Evolutionary conservation across 2,888 invertebrate genomes (phyloP).

Genomic region (Odontocerum albicorne): DNA sequence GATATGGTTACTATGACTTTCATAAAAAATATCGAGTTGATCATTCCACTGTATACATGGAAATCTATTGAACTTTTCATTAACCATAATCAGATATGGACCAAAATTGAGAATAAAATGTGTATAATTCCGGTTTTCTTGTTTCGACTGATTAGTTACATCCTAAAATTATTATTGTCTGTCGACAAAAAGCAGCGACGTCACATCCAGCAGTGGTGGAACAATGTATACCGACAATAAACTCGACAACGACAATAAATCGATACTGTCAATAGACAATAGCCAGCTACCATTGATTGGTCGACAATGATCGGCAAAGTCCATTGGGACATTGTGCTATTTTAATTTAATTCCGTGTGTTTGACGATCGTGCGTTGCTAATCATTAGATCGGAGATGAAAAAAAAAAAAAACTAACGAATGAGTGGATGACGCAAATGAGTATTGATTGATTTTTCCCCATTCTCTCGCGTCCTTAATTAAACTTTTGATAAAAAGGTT

Average conservation of each 20-base stretch:
- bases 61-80: too few species aligned
- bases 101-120: conserved; percentile 8
- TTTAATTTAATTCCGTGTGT: conserved; percentile 17
- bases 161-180: conserved; percentile 19
- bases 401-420: too few species aligned
- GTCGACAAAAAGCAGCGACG: conserved; percentile 4
- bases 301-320: conserved; percentile 19
- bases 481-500: too few species aligned
- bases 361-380: conserved; percentile 16
- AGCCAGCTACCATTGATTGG: conserved; percentile 18
- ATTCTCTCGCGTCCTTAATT: background rate
- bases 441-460: conserved; percentile 11
- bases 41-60: too few species aligned
- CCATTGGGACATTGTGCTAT: conserved; percentile 20
- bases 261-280: conserved; percentile 26
- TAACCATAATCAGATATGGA: too few species aligned
- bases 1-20: too few species aligned
- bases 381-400: conserved; percentile 10
- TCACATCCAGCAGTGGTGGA: conserved; percentile 4
- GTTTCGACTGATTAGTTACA: conserved; percentile 29
- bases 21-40: too few species aligned
- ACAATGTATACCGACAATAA: conserved; percentile 22
- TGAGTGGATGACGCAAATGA: conserved; percentile 6
- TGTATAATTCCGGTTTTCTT: conserved; percentile 18
- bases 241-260: conserved; percentile 4